These are phyloP conservation scores for Cottoperca gobio DNA, from an alignment of 2,797 vertebrate genomes.

Conservation along the genomic window DNA sequence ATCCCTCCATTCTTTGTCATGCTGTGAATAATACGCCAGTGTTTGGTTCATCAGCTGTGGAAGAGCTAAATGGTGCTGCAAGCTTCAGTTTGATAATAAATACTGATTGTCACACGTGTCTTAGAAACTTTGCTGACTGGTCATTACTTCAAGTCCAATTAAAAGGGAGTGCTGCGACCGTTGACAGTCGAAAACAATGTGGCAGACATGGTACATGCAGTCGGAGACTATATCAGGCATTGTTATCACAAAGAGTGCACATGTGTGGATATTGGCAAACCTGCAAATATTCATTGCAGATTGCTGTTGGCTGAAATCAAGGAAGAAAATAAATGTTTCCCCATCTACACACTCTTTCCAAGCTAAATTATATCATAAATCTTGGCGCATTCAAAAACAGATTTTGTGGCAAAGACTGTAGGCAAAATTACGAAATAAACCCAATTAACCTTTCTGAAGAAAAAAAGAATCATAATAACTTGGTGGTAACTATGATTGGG, in stretches of 20 bases:
- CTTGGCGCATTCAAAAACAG: constrained; percentile 11
- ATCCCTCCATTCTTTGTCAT: constrained; percentile 64
- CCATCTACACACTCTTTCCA: constrained; percentile 16
- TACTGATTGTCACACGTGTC: constrained; percentile 55
- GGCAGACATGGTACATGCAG: constrained; percentile 27
- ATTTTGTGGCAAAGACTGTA: constrained; percentile 3
- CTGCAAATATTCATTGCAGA: constrained; percentile 40
- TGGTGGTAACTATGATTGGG: background rate
- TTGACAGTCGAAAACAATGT: constrained; percentile 41
- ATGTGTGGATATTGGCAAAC: constrained; percentile 46
- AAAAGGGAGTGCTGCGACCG: constrained; percentile 43
- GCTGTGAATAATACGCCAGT: constrained; percentile 61
- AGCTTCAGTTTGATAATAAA: constrained; percentile 66
- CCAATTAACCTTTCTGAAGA: background rate
- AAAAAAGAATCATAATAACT: background rate
- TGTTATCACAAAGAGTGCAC: constrained; percentile 48
- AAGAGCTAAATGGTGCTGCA: constrained; percentile 59
- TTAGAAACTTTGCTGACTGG: constrained; percentile 68
- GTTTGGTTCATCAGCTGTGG: constrained; percentile 64
- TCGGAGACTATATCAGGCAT: constrained; percentile 21
- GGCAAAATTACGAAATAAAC: background rate
- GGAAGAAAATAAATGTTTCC: constrained; percentile 41
- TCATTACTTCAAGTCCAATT: constrained; percentile 67
- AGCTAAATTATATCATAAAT: constrained; percentile 27
- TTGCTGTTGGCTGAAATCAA: constrained; percentile 30